A percentile compares a stretch with the other conserved stretches of the same genome.
These are phyloP conservation scores for Athene cunicularia DNA, from an alignment of 2,113 vertebrate genomes.

Conservation along the genomic window DNA sequence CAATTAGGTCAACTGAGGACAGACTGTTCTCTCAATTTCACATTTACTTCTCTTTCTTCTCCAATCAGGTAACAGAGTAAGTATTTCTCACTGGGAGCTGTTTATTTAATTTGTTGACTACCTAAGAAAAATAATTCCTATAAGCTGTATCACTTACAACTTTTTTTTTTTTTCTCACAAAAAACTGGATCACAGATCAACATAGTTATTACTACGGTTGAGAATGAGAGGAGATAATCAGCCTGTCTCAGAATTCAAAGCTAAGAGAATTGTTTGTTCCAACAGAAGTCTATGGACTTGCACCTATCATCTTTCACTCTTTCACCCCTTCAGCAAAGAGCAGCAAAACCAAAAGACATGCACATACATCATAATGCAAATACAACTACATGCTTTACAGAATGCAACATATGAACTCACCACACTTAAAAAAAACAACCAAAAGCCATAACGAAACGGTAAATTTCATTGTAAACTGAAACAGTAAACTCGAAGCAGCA, in stretches of 20 bases:
- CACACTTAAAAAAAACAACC: not conserved
- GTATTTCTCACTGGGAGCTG: not conserved
- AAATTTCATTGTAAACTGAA: constrained; percentile 41
- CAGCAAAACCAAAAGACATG: not conserved
- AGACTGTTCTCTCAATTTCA: not conserved
- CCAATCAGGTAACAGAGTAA: not conserved
- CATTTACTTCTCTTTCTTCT: not conserved
- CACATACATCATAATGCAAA: not conserved
- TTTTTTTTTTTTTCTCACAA: not conserved
- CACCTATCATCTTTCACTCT: not conserved
- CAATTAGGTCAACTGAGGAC: not conserved
- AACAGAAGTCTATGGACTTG: not conserved
- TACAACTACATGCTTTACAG: not conserved
- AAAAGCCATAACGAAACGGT: constrained; percentile 1
- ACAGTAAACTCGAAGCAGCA: constrained; percentile 25
- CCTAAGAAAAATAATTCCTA: not conserved
- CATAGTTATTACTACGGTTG: not conserved
- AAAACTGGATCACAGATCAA: not conserved
- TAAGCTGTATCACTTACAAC: not conserved
- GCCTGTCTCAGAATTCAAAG: not conserved
- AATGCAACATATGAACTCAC: not conserved
- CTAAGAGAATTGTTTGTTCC: not conserved
- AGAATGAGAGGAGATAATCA: not conserved
- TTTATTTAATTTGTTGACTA: not conserved
- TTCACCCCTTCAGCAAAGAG: not conserved